Percentiles rank a stretch among this genome's conserved stretches.
Conservation (phyloP, 2,113 vertebrate species). For the Sakesphorus luctuosus region DNA sequence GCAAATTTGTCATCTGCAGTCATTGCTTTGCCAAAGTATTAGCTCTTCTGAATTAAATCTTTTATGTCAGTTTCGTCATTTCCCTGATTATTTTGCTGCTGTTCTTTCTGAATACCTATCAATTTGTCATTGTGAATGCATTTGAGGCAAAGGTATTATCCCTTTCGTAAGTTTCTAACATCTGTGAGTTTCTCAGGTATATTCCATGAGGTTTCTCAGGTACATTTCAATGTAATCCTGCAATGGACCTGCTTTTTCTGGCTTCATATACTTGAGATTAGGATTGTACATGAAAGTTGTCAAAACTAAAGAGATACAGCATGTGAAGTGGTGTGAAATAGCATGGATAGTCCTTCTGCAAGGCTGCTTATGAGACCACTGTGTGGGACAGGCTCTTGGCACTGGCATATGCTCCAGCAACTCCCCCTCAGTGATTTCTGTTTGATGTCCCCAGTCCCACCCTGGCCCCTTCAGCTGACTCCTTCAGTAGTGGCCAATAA, state of each 20-base stretch:
- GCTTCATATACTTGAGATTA: background rate
- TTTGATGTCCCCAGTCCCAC: background rate
- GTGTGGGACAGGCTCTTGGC: background rate
- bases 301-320: background rate
- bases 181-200: background rate
- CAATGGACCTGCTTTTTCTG: background rate
- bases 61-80: background rate
- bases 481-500: background rate
- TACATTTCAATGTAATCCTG: background rate
- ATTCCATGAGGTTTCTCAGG: background rate
- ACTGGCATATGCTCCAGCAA: background rate
- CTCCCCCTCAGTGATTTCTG: background rate
- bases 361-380: background rate
- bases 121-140: background rate
- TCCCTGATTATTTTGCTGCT: background rate
- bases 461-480: background rate
- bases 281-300: background rate
- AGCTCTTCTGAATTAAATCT: slow-evolving; percentile 21
- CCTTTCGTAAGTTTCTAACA: background rate
- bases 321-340: background rate
- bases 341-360: background rate
- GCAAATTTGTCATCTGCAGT: slow-evolving; percentile 44
- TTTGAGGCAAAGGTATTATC: background rate
- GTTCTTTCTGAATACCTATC: slow-evolving; percentile 2
- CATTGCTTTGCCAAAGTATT: slow-evolving; percentile 37